These are phyloP conservation scores for Drosophila neotestacea DNA, from an alignment of 2,888 invertebrate genomes.

Conservation along the genomic window DNA sequence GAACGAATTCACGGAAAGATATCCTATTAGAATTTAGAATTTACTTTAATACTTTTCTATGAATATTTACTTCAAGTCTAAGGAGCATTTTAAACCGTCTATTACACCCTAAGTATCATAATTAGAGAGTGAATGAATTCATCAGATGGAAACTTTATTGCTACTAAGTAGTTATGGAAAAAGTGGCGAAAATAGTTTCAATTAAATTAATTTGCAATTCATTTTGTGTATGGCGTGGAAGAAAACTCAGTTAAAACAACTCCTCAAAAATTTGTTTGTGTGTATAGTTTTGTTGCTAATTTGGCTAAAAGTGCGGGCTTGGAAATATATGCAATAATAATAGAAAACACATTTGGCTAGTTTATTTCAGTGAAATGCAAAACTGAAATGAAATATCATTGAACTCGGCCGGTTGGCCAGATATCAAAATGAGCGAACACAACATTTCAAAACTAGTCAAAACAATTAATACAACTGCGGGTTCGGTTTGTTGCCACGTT, in stretches of 20 bases:
- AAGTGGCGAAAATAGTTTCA: slow-evolving; percentile 28
- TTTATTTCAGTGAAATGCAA: slow-evolving; percentile 19
- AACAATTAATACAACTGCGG: slow-evolving; percentile 47
- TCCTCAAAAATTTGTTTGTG: slow-evolving; percentile 26
- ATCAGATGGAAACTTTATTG: neutral
- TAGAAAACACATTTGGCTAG: slow-evolving; percentile 17
- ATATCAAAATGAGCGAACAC: slow-evolving; percentile 29
- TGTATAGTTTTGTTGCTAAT: slow-evolving; percentile 32
- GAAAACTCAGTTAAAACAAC: slow-evolving; percentile 33
- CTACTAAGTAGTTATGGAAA: slow-evolving; percentile 14
- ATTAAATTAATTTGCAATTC: slow-evolving; percentile 38
- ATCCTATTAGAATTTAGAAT: too few relatives aligned
- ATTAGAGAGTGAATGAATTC: slow-evolving; percentile 6
- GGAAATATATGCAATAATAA: slow-evolving; percentile 8
- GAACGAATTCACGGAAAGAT: too few relatives aligned
- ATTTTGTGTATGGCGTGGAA: neutral
- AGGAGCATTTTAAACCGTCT: neutral
- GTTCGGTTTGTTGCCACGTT: slow-evolving; percentile 20
- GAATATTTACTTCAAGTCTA: too few relatives aligned
- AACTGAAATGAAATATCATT: slow-evolving; percentile 28
- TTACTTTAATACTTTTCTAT: too few relatives aligned
- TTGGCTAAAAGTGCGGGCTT: slow-evolving; percentile 31
- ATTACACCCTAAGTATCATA: neutral
- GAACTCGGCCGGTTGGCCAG: slow-evolving; percentile 14
- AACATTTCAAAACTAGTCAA: slow-evolving; percentile 20